Base-by-base conservation (phyloP, 2,113 vertebrate genomes). In the Sinocyclocheilus grahami region DNA sequence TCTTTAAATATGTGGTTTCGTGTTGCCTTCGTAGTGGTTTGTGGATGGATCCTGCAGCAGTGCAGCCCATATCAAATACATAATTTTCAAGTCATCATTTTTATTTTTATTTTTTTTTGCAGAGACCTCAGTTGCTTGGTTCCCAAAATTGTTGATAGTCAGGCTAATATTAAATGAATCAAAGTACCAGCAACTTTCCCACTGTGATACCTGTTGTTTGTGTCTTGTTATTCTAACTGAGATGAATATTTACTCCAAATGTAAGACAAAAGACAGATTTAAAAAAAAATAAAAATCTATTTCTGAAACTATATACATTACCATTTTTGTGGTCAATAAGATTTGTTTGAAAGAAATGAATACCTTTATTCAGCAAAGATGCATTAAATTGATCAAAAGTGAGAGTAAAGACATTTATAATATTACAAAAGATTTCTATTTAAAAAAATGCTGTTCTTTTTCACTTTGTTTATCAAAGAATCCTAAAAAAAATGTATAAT, bases 211-310 rank as follows among this genome's bases (percentile, higher is more conserved):
- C 8, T 11, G 20, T 48, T 48, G n/a, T 48, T 51, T 6, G 1
- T 24, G n/a, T 76, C 42, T 16, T 51, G 42, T 46, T 76, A 8
- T 76, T 51, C 42, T 51, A 76, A 76, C 13, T n/a, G n/a, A 27
- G 74, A 51, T 42, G 3, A 74, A 42, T 42, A n/a, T 76, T 76
- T 76, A 51, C 74, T 51, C 42, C n/a, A 48, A 76, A 76, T 51
- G 74, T 33, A 33, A 33, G 30, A 33, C 30, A 33, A 33, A 30
- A 30, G 30, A 30, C 30, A 30, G 30, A 30, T 30, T 30, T 30
- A 27, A 27, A 27, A 27, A 2, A 30, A 30, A 30, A 30, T 30
- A 30, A 30, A 33, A 33, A 33, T 33, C 2, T 33, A 33, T 33
- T 33, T 33, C 30, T 33, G 30, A 33, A 33, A 33, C 30, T 33